These are phyloP conservation scores for Scolanthus callimorphus DNA, from an alignment of 92 coral and sea anemone species.

Conservation along the genomic window DNA sequence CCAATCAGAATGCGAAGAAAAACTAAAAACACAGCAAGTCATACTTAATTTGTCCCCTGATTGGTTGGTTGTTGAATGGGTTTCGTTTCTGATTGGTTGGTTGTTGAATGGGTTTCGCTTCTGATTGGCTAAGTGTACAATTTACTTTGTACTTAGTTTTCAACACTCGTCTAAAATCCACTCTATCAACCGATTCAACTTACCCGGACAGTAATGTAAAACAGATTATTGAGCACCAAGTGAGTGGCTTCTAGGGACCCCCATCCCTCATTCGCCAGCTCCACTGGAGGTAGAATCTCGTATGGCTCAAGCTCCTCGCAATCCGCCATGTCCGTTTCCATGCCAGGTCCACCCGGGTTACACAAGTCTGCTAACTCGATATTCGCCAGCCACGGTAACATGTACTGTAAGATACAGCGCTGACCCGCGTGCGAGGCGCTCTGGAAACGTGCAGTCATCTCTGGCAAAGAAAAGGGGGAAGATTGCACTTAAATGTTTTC, in stretches of 20 bases:
- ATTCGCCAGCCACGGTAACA: constrained; percentile 95
- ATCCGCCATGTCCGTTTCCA: constrained; percentile 36
- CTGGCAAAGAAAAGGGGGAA: constrained; percentile 43
- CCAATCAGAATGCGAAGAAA: no score
- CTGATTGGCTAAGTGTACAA: no score
- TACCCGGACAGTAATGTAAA: constrained; percentile 95
- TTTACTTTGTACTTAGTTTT: no score
- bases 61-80: no score
- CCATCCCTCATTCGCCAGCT: constrained; percentile 95
- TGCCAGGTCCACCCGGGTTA: constrained; percentile 46
- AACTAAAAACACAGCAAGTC: no score
- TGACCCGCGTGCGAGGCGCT: constrained; percentile 82
- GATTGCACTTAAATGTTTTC: no score
- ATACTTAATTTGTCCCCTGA: no score
- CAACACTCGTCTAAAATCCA: no score
- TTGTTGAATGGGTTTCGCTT: no score
- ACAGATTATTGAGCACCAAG: constrained; percentile 89
- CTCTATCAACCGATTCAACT: neutral
- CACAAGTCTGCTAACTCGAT: constrained; percentile 87
- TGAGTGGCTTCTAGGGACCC: constrained; percentile 97
- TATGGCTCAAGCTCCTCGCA: constrained; percentile 40
- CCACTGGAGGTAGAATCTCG: constrained; percentile 65
- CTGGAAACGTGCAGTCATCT: constrained; percentile 92
- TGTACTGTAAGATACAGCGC: constrained; percentile 89
- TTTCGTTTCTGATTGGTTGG: no score